Percentiles rank a stretch among this genome's conserved stretches.
phyloP scores from a whole-genome alignment of 2,888 invertebrate species.

The Melitaea athalia region DNA sequence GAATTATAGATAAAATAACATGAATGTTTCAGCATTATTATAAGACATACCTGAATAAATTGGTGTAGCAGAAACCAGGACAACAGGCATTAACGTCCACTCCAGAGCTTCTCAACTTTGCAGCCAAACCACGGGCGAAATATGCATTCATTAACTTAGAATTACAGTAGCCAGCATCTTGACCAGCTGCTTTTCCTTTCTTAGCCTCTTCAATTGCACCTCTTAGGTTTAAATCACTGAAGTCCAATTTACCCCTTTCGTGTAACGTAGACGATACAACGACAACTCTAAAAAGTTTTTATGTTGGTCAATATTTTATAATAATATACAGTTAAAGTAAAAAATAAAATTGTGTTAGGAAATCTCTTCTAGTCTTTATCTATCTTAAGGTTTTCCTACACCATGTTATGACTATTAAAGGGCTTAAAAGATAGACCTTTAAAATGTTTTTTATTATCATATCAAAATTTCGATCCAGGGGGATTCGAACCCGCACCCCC shows the following conservation, averaged over 20 bases:
- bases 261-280: slow-evolving; percentile 87
- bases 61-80: slow-evolving; percentile 91
- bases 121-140: slow-evolving; percentile 85
- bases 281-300: slow-evolving; percentile 80
- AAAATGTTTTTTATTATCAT: no score
- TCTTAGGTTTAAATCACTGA: slow-evolving; percentile 85
- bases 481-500: no score
- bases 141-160: slow-evolving; percentile 90
- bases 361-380: no score
- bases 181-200: slow-evolving; percentile 55
- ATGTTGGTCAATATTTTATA: not conserved
- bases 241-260: slow-evolving; percentile 85
- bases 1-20: no score
- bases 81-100: slow-evolving; percentile 87
- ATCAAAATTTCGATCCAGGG: no score
- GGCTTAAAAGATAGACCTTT: no score
- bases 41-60: slow-evolving; percentile 85
- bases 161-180: slow-evolving; percentile 86
- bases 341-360: no score
- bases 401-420: no score
- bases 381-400: no score
- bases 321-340: not conserved
- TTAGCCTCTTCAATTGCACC: slow-evolving; percentile 70
- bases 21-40: not conserved
- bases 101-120: slow-evolving; percentile 76